Conservation (phyloP, 2,113 vertebrate genomes). For the Capreolus pygargus region DNA sequence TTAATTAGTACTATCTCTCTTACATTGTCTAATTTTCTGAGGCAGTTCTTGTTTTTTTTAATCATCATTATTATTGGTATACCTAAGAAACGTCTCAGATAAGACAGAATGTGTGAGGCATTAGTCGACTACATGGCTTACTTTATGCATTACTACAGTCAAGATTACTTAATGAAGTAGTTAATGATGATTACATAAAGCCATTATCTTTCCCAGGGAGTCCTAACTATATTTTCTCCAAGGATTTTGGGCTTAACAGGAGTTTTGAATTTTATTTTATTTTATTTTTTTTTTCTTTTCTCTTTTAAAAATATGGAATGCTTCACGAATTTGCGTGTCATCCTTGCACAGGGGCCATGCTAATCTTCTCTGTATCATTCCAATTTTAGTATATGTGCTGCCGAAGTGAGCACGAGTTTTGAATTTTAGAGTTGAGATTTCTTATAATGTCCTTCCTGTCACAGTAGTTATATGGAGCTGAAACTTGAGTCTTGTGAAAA, state of each 20-base stretch:
- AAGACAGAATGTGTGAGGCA: background rate
- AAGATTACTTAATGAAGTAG: background rate
- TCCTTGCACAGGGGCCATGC: no score
- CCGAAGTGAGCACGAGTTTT: background rate
- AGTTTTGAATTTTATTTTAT: background rate
- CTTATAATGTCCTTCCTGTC: background rate
- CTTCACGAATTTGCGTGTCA: no score
- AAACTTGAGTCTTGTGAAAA: background rate
- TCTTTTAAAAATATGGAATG: no score
- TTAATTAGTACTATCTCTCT: background rate
- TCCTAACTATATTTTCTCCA: background rate
- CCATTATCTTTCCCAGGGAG: background rate
- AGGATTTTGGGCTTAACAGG: background rate
- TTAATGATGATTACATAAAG: background rate
- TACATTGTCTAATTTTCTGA: background rate
- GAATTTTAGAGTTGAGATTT: background rate
- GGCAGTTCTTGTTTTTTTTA: background rate
- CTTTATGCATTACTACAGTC: background rate
- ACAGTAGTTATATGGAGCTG: background rate
- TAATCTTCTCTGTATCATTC: no score
- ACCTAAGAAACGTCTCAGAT: background rate
- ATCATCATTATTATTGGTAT: background rate
- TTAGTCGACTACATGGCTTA: background rate
- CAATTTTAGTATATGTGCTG: no score
- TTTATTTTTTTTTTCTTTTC: no score